Percentiles rank a stretch among this genome's conserved stretches.
phyloP scores from a whole-genome alignment of 2,888 invertebrate genomes.

The Ormyrus thymus region DNA sequence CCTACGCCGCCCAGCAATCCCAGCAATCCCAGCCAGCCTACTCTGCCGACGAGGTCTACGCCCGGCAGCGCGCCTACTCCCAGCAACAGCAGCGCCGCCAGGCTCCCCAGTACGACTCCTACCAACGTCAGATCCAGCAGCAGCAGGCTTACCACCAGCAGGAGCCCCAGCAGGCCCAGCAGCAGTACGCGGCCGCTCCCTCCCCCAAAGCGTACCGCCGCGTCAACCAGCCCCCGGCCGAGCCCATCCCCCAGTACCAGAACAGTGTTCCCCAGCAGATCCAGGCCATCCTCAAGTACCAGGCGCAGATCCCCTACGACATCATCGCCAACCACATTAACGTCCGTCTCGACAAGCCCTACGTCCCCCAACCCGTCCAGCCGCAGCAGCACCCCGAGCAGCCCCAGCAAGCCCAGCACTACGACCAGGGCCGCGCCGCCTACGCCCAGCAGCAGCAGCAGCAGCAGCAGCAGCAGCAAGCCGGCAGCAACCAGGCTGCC shows the following conservation, averaged over 20 bases:
- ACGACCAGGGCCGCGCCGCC: not conserved
- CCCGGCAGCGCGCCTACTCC: conserved; percentile 13
- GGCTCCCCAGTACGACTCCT: conserved; percentile 21
- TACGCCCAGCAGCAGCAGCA: conserved; percentile 51
- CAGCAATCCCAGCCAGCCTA: conserved; percentile 42
- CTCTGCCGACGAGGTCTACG: conserved; percentile 53
- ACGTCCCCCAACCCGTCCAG: conserved; percentile 67
- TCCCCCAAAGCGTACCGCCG: conserved; percentile 64
- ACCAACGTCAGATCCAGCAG: conserved; percentile 53
- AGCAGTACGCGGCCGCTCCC: conserved; percentile 39
- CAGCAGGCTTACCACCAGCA: conserved; percentile 54
- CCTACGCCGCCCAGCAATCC: conserved; percentile 42
- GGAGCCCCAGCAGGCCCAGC: conserved; percentile 58
- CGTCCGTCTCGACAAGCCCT: conserved; percentile 67
- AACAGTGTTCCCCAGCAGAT: conserved; percentile 66
- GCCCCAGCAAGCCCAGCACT: conserved; percentile 12
- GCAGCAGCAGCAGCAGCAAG: not conserved
- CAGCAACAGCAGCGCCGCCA: conserved; percentile 53
- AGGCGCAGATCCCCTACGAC: conserved; percentile 70
- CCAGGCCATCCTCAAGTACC: conserved; percentile 67
- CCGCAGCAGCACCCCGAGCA: not conserved
- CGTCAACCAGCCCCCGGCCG: conserved; percentile 64
- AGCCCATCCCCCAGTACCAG: conserved; percentile 67
- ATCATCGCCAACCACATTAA: conserved; percentile 69
- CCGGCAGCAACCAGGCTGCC: not conserved